These are phyloP conservation scores for Phyllotis vaccarum DNA, from an alignment of 2,797 vertebrate species.

Conservation along the genomic window DNA sequence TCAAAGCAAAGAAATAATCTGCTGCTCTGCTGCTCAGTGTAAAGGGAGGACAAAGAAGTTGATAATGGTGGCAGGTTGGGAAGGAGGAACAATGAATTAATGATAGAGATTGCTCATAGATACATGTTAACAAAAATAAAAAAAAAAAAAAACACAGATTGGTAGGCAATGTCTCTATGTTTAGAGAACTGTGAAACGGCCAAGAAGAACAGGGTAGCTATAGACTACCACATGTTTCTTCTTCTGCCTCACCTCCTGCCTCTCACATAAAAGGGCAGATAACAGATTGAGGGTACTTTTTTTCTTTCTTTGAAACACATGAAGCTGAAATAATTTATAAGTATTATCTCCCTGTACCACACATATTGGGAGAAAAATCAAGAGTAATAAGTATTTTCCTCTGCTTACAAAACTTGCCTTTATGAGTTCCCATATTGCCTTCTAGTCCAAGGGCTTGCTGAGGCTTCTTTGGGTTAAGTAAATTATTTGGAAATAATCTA, in stretches of 20 bases:
- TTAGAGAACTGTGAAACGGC: neutral
- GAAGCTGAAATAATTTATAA: neutral
- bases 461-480: neutral
- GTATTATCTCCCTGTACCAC: neutral
- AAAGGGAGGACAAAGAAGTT: conserved; percentile 11
- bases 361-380: conserved; percentile 17
- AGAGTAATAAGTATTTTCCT: conserved; percentile 2
- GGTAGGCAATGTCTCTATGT: neutral
- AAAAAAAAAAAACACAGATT: neutral
- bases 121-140: neutral
- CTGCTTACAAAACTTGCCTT: neutral
- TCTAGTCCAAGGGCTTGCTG: neutral
- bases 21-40: neutral
- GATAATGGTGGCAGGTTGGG: neutral
- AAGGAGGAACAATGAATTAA: neutral
- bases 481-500: conserved; percentile 41
- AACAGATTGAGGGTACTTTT: neutral
- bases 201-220: neutral
- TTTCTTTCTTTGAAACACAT: neutral
- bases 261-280: neutral
- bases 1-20: neutral
- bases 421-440: neutral
- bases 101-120: neutral
- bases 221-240: neutral
- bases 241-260: neutral